Evolutionary conservation across 2,113 vertebrate species (phyloP).

Genomic region (Neoarius graeffei): DNA sequence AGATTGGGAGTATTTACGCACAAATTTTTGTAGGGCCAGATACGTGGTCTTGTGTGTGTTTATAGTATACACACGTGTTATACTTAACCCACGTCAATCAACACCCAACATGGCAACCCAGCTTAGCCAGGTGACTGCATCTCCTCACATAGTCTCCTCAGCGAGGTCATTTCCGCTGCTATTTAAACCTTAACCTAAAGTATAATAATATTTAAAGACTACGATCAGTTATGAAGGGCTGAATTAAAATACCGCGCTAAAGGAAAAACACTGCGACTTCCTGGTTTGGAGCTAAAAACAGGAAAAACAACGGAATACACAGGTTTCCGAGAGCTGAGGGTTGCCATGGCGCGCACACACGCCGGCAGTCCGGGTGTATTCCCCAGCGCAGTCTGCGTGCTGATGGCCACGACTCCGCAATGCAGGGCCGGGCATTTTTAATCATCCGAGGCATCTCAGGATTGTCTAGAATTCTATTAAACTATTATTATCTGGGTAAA

Average conservation of each 20-base stretch:
- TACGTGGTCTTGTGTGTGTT: not conserved
- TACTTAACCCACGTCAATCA: not conserved
- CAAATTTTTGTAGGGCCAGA: not conserved
- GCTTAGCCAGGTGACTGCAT: not conserved
- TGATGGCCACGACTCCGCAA: conserved; percentile 2
- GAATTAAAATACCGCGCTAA: not conserved
- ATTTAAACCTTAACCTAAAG: not conserved
- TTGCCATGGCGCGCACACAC: not conserved
- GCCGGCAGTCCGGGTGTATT: not conserved
- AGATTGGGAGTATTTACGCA: not conserved
- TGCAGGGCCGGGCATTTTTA: not conserved
- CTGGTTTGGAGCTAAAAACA: conserved; percentile 9
- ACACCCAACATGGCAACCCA: conserved; percentile 1
- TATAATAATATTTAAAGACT: not conserved
- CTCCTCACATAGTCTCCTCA: not conserved
- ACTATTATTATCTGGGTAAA: not conserved
- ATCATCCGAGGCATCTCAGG: not conserved
- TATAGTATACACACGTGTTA: not conserved
- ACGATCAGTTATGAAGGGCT: not conserved
- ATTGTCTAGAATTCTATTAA: not conserved
- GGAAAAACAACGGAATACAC: not conserved
- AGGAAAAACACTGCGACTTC: not conserved
- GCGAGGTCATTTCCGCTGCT: not conserved
- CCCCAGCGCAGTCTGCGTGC: not conserved
- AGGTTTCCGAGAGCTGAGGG: too few species aligned